These are phyloP conservation scores for Eurystomus gularis DNA, from an alignment of 2,113 vertebrate genomes.

Conservation along the genomic window DNA sequence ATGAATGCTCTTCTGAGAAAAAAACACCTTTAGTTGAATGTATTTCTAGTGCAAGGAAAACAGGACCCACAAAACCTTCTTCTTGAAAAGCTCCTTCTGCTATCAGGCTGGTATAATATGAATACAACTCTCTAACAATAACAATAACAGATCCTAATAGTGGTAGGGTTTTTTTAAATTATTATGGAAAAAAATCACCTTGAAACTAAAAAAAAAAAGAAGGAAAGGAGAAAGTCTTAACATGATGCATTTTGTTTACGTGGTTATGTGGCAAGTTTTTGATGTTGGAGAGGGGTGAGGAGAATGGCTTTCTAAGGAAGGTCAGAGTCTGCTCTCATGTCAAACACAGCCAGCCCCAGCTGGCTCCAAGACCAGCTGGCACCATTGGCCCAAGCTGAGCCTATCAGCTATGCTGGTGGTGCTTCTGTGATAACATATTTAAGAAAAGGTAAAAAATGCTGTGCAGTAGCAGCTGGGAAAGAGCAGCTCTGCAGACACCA, in stretches of 20 bases:
- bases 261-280: background rate
- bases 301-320: background rate
- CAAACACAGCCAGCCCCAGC: background rate
- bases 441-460: background rate
- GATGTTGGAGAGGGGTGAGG: background rate
- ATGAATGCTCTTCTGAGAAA: background rate
- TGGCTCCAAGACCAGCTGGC: fast-evolving
- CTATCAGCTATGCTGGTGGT: background rate
- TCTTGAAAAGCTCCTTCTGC: background rate
- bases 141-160: background rate
- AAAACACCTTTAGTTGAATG: too few relatives aligned
- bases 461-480: background rate
- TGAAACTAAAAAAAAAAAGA: background rate
- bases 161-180: background rate
- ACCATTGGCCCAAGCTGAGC: background rate
- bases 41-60: background rate
- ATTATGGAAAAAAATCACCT: background rate
- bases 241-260: too few relatives aligned
- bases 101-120: background rate
- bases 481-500: background rate
- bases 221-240: too few relatives aligned
- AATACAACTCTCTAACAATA: background rate
- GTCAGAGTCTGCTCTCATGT: background rate
- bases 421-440: background rate
- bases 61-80: background rate